Evolutionary conservation across 2,113 vertebrate species (phyloP), one percentile per base, ranked within the genome.

Genomic region (Oceanodroma tethys): DNA sequence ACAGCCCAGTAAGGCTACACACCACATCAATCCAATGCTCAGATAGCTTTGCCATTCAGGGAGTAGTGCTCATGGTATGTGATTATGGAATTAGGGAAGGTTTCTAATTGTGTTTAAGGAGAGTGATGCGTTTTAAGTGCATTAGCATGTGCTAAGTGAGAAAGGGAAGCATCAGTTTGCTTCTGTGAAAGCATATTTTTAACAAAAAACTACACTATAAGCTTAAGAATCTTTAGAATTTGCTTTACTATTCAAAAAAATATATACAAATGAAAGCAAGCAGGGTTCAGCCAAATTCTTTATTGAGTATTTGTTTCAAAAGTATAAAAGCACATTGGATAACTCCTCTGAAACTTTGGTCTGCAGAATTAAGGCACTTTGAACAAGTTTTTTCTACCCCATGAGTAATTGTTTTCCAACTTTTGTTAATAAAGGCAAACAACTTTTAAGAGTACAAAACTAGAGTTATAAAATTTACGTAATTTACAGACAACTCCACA

Each of bases 251-350:
- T 38, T 81, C 20, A 88, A 81, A 81, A 25, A 60, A 58, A 58
- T 20, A 78, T 19, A 67, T 48, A 74, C 50, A 94, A 96, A 91
- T 38, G n/a, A 68, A 94, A 96, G 17, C 29, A 96, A 93, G 26
- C 27, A 90, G 74, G 93, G 91, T 97, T 98, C 70, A 97, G 96
- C 97, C 95, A 97, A 96, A 92, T 96, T 96, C 84, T 99, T 99
- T 99, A 98, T 98, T 99, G 94, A 98, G 90, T 97, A 98, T 91
- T 98, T 97, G 55, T 97, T 98, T 98, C 91, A 94, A 96, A 97
- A 96, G 88, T 98, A 98, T 93, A 98, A 97, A 98, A 91, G 95
- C 62, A 74, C 84, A 73, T 91, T 88, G 91, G 90, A 93, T 90
- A 97, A 83, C 43, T 79, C 45, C 22, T 95, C 81, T 93, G 93